These are phyloP conservation scores for Gymnosoma rotundatum DNA, from an alignment of 2,888 invertebrate genomes.

Conservation along the genomic window DNA sequence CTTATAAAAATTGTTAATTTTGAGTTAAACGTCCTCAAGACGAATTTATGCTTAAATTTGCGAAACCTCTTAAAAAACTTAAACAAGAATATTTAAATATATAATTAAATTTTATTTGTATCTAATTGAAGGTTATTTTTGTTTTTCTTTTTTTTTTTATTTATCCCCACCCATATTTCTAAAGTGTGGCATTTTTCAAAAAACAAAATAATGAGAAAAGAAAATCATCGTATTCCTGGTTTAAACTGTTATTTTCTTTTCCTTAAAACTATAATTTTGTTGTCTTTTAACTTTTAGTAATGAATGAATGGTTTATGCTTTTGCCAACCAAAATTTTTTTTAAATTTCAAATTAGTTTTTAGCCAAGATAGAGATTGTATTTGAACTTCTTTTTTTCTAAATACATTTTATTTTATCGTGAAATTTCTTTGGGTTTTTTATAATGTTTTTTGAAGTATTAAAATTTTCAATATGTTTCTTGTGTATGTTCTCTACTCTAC, in stretches of 20 bases:
- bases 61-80: conserved; percentile 8
- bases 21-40: conserved; percentile 3
- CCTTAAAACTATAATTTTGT: conserved; percentile 10
- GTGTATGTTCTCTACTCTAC: background rate
- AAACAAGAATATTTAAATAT: conserved; percentile 19
- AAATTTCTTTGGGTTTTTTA: too few species aligned
- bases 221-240: too few species aligned
- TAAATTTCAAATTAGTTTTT: background rate
- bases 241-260: background rate
- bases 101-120: conserved; percentile 19
- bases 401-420: too few species aligned
- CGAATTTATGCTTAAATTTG: conserved; percentile 15
- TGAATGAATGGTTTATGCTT: conserved; percentile 2
- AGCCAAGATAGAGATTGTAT: background rate
- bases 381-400: background rate
- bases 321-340: background rate
- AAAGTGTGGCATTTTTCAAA: too few species aligned
- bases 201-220: too few species aligned
- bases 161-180: background rate
- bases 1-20: background rate
- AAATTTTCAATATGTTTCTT: background rate
- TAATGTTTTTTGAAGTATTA: too few species aligned
- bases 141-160: too few species aligned
- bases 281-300: conserved; percentile 3
- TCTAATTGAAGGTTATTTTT: conserved; percentile 5